Percentiles rank a stretch among this genome's conserved stretches.
These are phyloP conservation scores for Doryteuthis pealeii DNA, from an alignment of 1,140 invertebrate species.

Conservation along the genomic window DNA sequence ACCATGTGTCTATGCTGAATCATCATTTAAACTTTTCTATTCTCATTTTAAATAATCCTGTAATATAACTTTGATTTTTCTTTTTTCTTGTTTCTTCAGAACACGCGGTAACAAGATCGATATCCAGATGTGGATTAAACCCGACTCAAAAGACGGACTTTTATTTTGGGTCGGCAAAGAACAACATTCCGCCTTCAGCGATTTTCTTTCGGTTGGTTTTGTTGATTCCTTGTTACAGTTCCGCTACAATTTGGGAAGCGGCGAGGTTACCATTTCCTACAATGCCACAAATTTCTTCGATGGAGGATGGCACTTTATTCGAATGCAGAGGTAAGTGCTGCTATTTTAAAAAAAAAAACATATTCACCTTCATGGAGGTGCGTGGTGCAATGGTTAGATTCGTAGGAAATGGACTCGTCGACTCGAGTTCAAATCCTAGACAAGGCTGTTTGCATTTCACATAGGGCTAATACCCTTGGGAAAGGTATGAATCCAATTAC, in stretches of 20 bases:
- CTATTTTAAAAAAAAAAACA: no score
- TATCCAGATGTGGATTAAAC: slow-evolving; percentile 78
- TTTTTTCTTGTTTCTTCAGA: slow-evolving; percentile 61
- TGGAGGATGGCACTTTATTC: slow-evolving; percentile 87
- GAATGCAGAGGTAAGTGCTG: slow-evolving; percentile 79
- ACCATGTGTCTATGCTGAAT: no score
- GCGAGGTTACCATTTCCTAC: slow-evolving; percentile 72
- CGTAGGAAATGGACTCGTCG: no score
- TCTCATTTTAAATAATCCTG: no score
- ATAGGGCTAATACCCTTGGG: no score
- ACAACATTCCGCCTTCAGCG: slow-evolving; percentile 63
- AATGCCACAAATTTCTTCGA: slow-evolving; percentile 87
- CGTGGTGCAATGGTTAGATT: no score
- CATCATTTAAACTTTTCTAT: no score
- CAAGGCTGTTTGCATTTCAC: no score
- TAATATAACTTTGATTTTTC: background rate
- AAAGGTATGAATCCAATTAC: no score
- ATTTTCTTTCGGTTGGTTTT: slow-evolving; percentile 83
- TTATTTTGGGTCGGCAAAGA: slow-evolving; percentile 87
- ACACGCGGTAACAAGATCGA: slow-evolving; percentile 77
- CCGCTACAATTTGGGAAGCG: slow-evolving; percentile 73
- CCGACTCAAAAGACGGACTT: slow-evolving; percentile 71
- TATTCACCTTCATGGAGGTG: background rate
- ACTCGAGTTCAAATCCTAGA: no score
- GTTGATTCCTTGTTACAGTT: slow-evolving; percentile 72